phyloP scores from a whole-genome alignment of 2,113 vertebrate genomes.

The Micronycteris hirsuta region DNA sequence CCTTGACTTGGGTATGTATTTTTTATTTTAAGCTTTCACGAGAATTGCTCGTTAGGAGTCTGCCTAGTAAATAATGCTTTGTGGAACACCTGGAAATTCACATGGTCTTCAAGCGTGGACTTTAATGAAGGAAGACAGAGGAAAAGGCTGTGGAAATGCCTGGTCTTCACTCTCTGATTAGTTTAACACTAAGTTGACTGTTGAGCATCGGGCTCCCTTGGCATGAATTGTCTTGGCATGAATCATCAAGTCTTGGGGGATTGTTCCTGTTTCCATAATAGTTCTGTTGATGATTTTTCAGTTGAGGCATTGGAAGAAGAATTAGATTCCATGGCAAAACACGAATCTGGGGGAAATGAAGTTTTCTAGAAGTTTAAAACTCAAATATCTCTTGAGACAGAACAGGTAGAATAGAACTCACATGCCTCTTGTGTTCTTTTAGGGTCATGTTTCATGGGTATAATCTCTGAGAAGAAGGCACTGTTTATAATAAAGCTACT shows the following conservation, averaged over 20 bases:
- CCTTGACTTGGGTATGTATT: not conserved
- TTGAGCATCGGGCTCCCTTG: not conserved
- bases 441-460: not conserved
- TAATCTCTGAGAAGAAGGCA: not conserved
- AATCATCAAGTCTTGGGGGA: not conserved
- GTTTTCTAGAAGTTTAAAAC: constrained; percentile 89
- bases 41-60: not conserved
- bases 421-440: not conserved
- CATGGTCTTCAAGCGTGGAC: not conserved
- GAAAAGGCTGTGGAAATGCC: not conserved
- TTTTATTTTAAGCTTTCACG: not conserved
- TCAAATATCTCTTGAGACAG: constrained; percentile 84
- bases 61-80: not conserved
- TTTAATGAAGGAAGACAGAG: not conserved
- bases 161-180: not conserved
- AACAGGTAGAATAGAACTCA: constrained; percentile 83
- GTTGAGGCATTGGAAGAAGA: constrained; percentile 71
- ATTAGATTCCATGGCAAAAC: constrained; percentile 90
- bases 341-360: constrained; percentile 88
- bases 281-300: constrained; percentile 42
- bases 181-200: not conserved
- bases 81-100: not conserved
- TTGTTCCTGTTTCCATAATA: not conserved
- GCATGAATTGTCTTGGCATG: not conserved
- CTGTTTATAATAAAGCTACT: not conserved